Evolutionary conservation across 2,797 vertebrate species (phyloP).

Genomic region (Margarornis squamiger): DNA sequence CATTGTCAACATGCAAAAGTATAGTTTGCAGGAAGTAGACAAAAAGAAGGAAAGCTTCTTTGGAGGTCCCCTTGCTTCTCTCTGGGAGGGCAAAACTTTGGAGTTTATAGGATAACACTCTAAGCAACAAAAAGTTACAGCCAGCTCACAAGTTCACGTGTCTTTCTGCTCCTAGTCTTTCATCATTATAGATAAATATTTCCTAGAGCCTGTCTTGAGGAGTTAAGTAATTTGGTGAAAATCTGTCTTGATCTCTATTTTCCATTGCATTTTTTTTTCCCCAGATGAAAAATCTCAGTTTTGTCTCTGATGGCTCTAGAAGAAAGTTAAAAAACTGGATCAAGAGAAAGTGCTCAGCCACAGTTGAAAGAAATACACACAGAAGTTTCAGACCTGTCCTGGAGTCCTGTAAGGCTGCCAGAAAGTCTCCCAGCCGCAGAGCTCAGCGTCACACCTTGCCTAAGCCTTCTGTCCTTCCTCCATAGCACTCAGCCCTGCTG

Average conservation of each 20-base stretch:
- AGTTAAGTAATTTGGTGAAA: background rate
- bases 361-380: background rate
- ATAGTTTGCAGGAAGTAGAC: background rate
- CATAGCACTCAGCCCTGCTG: background rate
- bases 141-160: background rate
- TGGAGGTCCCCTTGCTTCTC: background rate
- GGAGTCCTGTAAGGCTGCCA: background rate
- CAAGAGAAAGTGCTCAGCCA: background rate
- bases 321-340: background rate
- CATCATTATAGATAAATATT: background rate
- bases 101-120: background rate
- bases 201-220: background rate
- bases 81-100: background rate
- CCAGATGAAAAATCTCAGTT: fast-evolving
- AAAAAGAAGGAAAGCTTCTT: background rate
- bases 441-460: background rate
- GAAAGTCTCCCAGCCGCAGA: background rate
- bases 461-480: background rate
- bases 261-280: background rate
- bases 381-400: background rate
- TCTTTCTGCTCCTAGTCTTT: background rate
- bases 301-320: background rate
- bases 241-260: background rate
- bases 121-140: background rate
- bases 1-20: background rate